phyloP scores from a whole-genome alignment of 1,140 invertebrate genomes.

The Heliconius melpomene region DNA sequence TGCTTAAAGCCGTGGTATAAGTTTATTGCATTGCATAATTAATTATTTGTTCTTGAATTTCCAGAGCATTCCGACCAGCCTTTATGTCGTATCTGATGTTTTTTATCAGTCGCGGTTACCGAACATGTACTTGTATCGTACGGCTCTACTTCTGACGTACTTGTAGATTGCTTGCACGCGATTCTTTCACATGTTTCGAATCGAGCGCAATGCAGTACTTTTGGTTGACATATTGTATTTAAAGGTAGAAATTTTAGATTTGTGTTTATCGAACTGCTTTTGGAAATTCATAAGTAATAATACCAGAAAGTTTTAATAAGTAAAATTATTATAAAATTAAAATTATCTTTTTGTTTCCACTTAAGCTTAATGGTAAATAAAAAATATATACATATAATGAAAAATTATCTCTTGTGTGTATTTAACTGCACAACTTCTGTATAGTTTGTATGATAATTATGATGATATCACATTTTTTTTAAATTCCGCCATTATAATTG shows the following conservation, averaged over 20 bases:
- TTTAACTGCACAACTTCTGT: no score
- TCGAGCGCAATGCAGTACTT: conserved; percentile 18
- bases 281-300: not conserved
- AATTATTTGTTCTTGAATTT: not conserved
- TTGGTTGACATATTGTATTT: conserved; percentile 14
- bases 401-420: no score
- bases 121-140: conserved; percentile 7
- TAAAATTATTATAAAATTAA: not conserved
- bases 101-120: conserved; percentile 20
- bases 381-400: no score
- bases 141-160: conserved; percentile 17
- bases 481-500: not conserved
- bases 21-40: not conserved
- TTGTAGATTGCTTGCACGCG: conserved; percentile 16
- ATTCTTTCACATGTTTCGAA: conserved; percentile 18
- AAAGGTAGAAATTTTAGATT: not conserved
- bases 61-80: not conserved
- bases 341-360: not conserved
- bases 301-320: not conserved
- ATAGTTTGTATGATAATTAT: no score
- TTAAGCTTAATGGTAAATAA: no score
- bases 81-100: conserved; percentile 11
- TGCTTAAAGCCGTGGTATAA: no score
- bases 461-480: not conserved
- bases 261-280: not conserved